A percentile compares a stretch with the other conserved stretches of the same genome.
Conservation (phyloP, 2,797 vertebrate genomes). For the Danio choprae region DNA sequence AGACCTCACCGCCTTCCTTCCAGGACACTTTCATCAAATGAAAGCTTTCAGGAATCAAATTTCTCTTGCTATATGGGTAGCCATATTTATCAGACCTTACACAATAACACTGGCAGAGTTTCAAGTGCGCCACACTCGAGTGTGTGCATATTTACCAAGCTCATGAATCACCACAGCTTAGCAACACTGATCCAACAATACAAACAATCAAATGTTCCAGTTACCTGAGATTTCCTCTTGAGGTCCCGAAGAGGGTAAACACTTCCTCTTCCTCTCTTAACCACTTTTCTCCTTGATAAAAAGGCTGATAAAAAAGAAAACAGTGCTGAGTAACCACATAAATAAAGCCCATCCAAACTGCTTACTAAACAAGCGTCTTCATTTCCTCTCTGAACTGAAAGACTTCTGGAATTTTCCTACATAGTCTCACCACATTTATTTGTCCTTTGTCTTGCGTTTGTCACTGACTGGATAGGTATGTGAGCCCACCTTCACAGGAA, state of each 20-base stretch:
- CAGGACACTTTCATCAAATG: slow-evolving; percentile 49
- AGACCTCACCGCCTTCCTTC: slow-evolving; percentile 42
- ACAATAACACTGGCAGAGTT: slow-evolving; percentile 32
- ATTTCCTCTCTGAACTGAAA: slow-evolving; percentile 7
- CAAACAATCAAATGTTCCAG: slow-evolving; percentile 31
- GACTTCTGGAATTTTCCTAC: neutral
- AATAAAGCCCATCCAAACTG: slow-evolving; percentile 11
- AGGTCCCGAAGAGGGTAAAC: neutral
- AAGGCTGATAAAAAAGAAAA: slow-evolving; percentile 11
- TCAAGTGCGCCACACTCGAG: slow-evolving; percentile 4
- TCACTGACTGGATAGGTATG: slow-evolving; percentile 33
- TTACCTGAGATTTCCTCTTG: slow-evolving; percentile 30
- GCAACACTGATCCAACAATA: slow-evolving; percentile 12
- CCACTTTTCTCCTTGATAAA: neutral
- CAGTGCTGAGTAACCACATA: neutral
- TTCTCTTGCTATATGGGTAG: slow-evolving; percentile 48
- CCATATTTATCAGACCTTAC: slow-evolving; percentile 41
- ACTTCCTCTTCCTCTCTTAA: neutral
- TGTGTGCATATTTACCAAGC: slow-evolving; percentile 19
- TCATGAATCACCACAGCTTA: slow-evolving; percentile 26
- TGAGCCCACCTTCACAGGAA: slow-evolving; percentile 52
- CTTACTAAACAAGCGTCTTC: neutral
- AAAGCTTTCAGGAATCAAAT: slow-evolving; percentile 42
- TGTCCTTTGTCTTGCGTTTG: slow-evolving; percentile 25
- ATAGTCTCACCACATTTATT: slow-evolving; percentile 16